These are phyloP conservation scores for Venustaconcha ellipsiformis DNA, from an alignment of 1,140 invertebrate species.

Conservation along the genomic window DNA sequence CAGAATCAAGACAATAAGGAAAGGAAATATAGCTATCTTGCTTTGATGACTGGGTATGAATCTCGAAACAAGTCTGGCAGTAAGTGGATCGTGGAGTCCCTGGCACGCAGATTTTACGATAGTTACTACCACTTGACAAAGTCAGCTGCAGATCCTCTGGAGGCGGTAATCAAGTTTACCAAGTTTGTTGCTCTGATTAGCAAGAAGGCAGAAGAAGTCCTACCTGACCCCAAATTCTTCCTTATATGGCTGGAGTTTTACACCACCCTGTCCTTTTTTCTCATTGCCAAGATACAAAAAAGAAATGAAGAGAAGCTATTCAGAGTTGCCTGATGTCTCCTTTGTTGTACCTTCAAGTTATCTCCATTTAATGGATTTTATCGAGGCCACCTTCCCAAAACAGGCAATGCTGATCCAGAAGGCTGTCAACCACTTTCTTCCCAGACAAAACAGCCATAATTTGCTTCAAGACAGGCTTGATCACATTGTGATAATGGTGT, in stretches of 20 bases:
- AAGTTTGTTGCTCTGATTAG: conserved; percentile 39
- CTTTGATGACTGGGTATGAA: no score
- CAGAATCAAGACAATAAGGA: no score
- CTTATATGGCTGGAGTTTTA: conserved; percentile 52
- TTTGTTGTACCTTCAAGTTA: conserved; percentile 42
- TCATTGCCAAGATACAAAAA: conserved; percentile 38
- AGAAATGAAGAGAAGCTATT: background rate
- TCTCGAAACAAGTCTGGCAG: background rate
- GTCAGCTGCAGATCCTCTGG: conserved; percentile 32
- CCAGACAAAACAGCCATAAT: background rate
- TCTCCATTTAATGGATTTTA: conserved; percentile 23
- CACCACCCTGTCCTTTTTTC: conserved; percentile 33
- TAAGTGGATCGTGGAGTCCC: conserved; percentile 14
- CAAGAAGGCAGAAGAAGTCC: conserved; percentile 16
- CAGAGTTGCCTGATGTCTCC: conserved; percentile 16
- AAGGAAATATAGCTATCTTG: no score
- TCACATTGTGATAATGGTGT: no score
- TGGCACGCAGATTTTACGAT: conserved; percentile 41
- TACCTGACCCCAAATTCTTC: conserved; percentile 38
- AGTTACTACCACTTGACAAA: conserved; percentile 30
- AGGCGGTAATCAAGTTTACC: conserved; percentile 48
- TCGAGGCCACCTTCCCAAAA: conserved; percentile 4
- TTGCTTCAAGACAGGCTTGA: no score
- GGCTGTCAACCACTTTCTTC: conserved; percentile 20
- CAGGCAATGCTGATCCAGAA: conserved; percentile 27